Evolutionary conservation across 1,140 invertebrate species (phyloP).

Genomic region (Drosophila ironensis): DNA sequence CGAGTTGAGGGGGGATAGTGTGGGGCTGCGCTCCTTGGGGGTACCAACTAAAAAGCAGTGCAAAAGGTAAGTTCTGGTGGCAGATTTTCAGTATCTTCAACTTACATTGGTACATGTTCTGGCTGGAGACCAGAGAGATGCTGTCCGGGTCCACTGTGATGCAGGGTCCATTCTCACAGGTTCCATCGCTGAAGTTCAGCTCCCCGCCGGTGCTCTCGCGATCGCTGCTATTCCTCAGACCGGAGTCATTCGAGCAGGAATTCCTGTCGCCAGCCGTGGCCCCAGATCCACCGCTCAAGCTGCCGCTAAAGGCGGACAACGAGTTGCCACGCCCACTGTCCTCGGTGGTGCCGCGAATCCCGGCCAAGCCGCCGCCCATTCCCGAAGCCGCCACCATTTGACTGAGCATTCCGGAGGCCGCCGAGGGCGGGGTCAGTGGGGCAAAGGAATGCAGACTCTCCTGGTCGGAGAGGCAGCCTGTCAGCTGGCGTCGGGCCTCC

Average conservation of each 20-base stretch:
- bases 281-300: constrained; percentile 84
- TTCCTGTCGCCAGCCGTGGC: constrained; percentile 85
- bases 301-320: constrained; percentile 81
- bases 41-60: constrained; percentile 86
- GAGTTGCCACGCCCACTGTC: constrained; percentile 83
- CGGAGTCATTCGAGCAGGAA: constrained; percentile 93
- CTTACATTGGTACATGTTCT: constrained; percentile 92
- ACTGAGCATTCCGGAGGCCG: constrained; percentile 73
- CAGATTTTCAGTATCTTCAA: constrained; percentile 58
- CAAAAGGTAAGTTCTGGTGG: too few relatives aligned
- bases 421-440: constrained; percentile 76
- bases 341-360: constrained; percentile 85
- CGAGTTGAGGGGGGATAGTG: constrained; percentile 89
- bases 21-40: constrained; percentile 92
- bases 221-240: constrained; percentile 90
- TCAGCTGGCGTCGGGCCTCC: constrained; percentile 88
- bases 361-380: constrained; percentile 82
- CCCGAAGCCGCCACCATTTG: constrained; percentile 83
- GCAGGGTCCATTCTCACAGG: constrained; percentile 80
- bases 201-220: constrained; percentile 87
- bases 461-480: constrained; percentile 89
- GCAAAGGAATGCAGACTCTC: constrained; percentile 86
- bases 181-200: constrained; percentile 81
- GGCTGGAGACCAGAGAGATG: constrained; percentile 82
- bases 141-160: constrained; percentile 81